phyloP scores from a whole-genome alignment of 2,113 vertebrate species.

The Spea multiplicata region DNA sequence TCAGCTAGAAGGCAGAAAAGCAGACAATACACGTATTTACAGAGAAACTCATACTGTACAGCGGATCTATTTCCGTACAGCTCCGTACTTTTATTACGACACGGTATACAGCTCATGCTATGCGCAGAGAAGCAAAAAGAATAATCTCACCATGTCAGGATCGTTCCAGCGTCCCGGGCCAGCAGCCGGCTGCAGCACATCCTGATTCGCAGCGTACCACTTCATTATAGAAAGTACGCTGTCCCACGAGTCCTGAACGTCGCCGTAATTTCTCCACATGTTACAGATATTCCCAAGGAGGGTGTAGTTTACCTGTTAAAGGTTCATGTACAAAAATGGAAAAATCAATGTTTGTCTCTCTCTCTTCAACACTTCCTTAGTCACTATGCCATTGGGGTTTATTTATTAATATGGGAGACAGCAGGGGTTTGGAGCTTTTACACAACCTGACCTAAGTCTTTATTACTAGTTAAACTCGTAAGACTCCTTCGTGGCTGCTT shows the following conservation, averaged over 20 bases:
- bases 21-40: not conserved
- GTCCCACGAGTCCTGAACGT: constrained; percentile 53
- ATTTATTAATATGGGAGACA: no score
- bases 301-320: constrained; percentile 52
- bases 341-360: not conserved
- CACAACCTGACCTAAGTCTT: no score
- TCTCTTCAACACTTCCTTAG: no score
- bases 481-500: no score
- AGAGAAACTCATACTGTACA: no score
- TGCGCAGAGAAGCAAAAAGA: no score
- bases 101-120: no score
- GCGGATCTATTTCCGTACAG: no score
- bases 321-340: not conserved
- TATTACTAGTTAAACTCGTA: no score
- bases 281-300: constrained; percentile 50
- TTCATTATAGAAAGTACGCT: constrained; percentile 48
- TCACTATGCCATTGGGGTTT: no score
- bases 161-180: constrained; percentile 54
- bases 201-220: constrained; percentile 52
- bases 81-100: no score
- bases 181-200: constrained; percentile 43
- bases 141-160: constrained; percentile 51
- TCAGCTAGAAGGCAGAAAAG: constrained; percentile 19
- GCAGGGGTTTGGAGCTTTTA: no score
- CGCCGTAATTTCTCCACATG: constrained; percentile 53